Evolutionary conservation across 2,113 vertebrate genomes (phyloP).

Genomic region (Chaetops frenatus): DNA sequence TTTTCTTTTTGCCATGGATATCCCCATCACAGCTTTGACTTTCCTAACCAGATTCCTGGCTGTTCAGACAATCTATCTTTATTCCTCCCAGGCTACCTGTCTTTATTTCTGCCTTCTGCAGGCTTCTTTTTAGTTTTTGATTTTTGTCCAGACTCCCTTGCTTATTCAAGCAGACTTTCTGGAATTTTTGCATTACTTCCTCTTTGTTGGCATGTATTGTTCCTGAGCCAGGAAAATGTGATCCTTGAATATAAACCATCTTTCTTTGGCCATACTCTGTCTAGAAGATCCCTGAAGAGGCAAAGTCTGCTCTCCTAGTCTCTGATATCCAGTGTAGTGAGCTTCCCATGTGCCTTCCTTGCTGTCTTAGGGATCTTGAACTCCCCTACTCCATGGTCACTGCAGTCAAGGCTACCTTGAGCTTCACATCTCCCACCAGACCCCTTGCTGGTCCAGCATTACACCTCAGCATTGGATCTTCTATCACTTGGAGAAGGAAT

Average conservation of each 20-base stretch:
- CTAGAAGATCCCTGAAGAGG: not conserved
- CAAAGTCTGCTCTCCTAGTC: not conserved
- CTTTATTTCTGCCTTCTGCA: not conserved
- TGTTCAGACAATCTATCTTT: not conserved
- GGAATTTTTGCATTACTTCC: not conserved
- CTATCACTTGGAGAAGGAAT: not conserved
- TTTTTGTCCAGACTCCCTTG: not conserved
- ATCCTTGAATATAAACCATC: no score
- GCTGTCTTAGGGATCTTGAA: not conserved
- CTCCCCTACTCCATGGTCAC: not conserved
- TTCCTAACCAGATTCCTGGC: not conserved
- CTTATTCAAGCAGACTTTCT: not conserved
- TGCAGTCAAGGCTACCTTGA: not conserved
- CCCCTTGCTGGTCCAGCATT: not conserved
- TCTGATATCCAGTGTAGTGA: not conserved
- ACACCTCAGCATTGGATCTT: not conserved
- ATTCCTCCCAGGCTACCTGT: not conserved
- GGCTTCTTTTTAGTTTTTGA: not conserved
- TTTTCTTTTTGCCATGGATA: no score
- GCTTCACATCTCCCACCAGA: not conserved
- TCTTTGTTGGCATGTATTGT: not conserved
- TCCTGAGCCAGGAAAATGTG: not conserved
- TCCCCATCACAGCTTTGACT: not conserved
- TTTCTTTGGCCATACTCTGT: not conserved
- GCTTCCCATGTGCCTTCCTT: not conserved